Evolutionary conservation across 2,113 vertebrate genomes (phyloP), one percentile per base, ranked within the genome.

Genomic region (Litocranius walleri): DNA sequence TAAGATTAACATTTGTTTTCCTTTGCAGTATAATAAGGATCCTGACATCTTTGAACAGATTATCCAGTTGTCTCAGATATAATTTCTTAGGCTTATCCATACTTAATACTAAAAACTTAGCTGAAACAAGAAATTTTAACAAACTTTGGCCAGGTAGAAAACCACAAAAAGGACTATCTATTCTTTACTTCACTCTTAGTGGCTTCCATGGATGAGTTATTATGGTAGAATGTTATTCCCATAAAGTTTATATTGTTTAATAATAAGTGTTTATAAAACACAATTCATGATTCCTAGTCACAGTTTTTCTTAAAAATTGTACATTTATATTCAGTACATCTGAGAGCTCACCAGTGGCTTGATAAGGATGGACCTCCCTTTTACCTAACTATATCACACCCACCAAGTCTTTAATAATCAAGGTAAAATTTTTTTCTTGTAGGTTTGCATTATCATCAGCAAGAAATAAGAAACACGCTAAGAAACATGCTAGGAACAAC

Each of bases 381-480:
- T 52, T 89, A 16, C 57, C 64, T 88, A 92, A 88, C 12, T 48
- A 40, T 2, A 29, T 81, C 12, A 85, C 13, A 33, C 23, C 90
- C 64, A 77, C 7, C 27, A 54, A 57, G 15, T 50, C 87, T 86
- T 94, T 21, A 61, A n/a, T 91, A 91, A 88, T 86, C 10, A 87
- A 45, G 13, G 30, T 62, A 78, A 40, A 19, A 1, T 71, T 77
- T 97, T 57, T 81, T 71, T 96, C 88, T 94, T 97, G 33, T 94
- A 99, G 99, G 95, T 99, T 99, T 98, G 98, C 91, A 64, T 96
- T 99, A 50, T 99, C 98, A 43, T 99, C 98, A 90, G 89, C 98
- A 94, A 30, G n/a, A 77, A 99, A 98, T 92, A 99, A 98, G 95
- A 99, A 99, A 77, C 98, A 99, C 19, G 96, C 98, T 92, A 99